Percentiles rank a stretch among this genome's conserved stretches.
These are phyloP conservation scores for Xyliphius kryptos DNA, from an alignment of 2,113 vertebrate species.

Conservation along the genomic window DNA sequence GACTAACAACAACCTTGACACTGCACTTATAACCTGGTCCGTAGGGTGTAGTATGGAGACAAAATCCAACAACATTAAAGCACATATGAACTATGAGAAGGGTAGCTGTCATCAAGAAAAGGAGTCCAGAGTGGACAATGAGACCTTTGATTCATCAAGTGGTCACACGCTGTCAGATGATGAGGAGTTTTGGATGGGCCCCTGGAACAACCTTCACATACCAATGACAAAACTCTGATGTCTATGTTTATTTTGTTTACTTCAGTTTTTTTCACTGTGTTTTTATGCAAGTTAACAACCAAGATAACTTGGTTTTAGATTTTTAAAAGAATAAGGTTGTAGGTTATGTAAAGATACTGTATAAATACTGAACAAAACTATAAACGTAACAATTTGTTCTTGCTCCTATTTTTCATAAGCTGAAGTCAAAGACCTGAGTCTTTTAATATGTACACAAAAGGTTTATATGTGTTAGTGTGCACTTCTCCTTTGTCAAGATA, in stretches of 20 bases:
- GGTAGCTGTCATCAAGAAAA: slow-evolving; percentile 66
- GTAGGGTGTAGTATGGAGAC: slow-evolving; percentile 64
- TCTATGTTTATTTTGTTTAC: slow-evolving; percentile 66
- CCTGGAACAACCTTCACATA: slow-evolving; percentile 98
- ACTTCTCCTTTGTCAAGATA: too few relatives aligned
- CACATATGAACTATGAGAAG: slow-evolving; percentile 55
- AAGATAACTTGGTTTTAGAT: too few relatives aligned
- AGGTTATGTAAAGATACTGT: too few relatives aligned
- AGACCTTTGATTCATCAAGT: slow-evolving; percentile 74
- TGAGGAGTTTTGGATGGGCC: slow-evolving; percentile 97
- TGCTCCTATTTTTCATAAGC: too few relatives aligned
- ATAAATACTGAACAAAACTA: too few relatives aligned
- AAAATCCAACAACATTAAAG: slow-evolving; percentile 62
- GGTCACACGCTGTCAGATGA: slow-evolving; percentile 85
- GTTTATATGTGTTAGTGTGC: too few relatives aligned
- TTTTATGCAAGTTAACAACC: too few relatives aligned
- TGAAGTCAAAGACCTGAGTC: too few relatives aligned
- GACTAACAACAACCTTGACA: slow-evolving; percentile 72
- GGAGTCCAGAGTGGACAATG: slow-evolving; percentile 69
- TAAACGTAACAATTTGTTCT: too few relatives aligned
- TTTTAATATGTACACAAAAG: too few relatives aligned
- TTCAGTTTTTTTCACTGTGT: slow-evolving; percentile 23
- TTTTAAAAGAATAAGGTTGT: too few relatives aligned
- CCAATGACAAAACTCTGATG: slow-evolving; percentile 99
- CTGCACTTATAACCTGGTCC: too few relatives aligned